Evolutionary conservation across 1,140 invertebrate species (phyloP).

Genomic region (Diploscapter pachys): DNA sequence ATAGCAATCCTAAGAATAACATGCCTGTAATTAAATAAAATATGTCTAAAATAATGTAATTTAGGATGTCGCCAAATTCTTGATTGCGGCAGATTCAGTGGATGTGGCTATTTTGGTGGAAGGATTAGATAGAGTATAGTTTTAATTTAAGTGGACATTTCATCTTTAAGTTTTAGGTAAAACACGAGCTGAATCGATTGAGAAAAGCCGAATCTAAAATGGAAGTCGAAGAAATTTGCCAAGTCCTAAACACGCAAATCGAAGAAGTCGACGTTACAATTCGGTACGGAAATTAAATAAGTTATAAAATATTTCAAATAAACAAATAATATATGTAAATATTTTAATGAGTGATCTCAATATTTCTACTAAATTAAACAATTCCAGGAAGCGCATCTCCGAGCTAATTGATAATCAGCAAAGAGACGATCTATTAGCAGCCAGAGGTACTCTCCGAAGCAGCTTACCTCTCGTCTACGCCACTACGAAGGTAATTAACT

Average conservation of each 20-base stretch:
- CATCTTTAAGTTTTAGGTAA: not conserved
- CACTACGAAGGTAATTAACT: constrained; percentile 61
- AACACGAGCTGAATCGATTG: not conserved
- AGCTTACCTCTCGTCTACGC: constrained; percentile 79
- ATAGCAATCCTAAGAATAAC: no score
- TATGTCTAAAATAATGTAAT: not conserved
- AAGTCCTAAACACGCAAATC: constrained; percentile 4
- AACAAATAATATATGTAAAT: not conserved
- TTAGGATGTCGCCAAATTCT: constrained; percentile 23
- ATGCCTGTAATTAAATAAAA: no score
- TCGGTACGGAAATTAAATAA: not conserved
- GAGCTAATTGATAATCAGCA: constrained; percentile 90
- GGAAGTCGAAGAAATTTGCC: constrained; percentile 12
- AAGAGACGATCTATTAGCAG: constrained; percentile 92
- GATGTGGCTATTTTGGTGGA: constrained; percentile 15
- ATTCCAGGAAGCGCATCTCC: constrained; percentile 60
- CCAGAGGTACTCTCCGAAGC: constrained; percentile 91
- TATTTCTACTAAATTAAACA: constrained; percentile 3
- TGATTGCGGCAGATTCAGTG: constrained; percentile 31
- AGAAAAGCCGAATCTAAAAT: not conserved
- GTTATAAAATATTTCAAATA: no score
- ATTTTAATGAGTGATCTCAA: not conserved
- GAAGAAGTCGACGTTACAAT: constrained; percentile 12
- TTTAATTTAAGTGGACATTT: not conserved
- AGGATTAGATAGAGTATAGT: constrained; percentile 12